Base-by-base conservation (phyloP, 2,888 invertebrate species). In the Netelia inedita region DNA sequence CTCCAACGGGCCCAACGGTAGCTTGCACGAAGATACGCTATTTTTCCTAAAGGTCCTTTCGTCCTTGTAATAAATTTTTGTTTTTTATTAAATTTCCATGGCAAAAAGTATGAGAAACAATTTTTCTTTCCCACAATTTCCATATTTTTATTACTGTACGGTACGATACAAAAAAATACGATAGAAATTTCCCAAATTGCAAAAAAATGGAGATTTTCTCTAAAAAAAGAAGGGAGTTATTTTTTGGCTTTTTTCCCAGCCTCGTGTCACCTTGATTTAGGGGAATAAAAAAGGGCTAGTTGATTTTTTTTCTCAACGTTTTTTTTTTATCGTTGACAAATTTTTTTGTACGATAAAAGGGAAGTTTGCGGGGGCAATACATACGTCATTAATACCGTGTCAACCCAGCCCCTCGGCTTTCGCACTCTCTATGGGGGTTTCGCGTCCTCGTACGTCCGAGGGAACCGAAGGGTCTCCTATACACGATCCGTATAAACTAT, bases 401-500 rank as follows among this genome's bases (percentile, higher is more conserved):
- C 85, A 85, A 79, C 82, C 84, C 69, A 78, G 78, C 82, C 85
- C 86, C 82, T 71, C 71, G 68, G 69, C 79, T 79, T 35, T 85
- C 68, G 65, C 63, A 68, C 81, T 82, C 73, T 82, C 73, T 61
- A 74, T 66, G 43, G 82, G 85, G 83, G 86, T 53, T 50, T 14
- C 23, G 69, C 9, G 69, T 78, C 78, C 78, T 69, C 59, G 35
- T 35, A 35, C 3, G 35, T 35, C 35, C 35, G 6, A 35, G 35
- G 63, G 71, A 59, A 46, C 11, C 35, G 79, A 59, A 10, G 53
- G 71, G 87, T 86, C 83, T 82, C 88, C 87, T 89, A 90, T 88
- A 74, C 79, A 87, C 87, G 88, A 91, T 89, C 89, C 88, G 86
- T 53, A 86, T 85, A 88, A 88, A 89, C 91, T 90, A 92, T 92